Evolutionary conservation across 2,888 invertebrate genomes (phyloP).

Genomic region (Ophion slaviceki): DNA sequence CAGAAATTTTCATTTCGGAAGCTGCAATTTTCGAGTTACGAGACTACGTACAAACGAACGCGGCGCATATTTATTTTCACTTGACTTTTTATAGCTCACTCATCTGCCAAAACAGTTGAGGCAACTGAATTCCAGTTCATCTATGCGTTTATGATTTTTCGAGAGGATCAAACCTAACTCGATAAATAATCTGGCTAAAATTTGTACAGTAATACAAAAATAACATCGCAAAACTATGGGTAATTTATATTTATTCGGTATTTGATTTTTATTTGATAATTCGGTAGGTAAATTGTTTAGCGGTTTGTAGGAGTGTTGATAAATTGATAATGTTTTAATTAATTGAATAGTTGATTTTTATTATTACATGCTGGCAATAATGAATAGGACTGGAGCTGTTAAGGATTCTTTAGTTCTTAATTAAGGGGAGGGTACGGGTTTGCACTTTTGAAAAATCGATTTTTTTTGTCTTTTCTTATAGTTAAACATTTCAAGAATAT

Average conservation of each 20-base stretch:
- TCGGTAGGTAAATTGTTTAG: too few relatives aligned
- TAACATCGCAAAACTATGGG: background rate
- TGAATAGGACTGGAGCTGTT: too few relatives aligned
- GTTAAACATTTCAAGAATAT: too few relatives aligned
- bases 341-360: too few relatives aligned
- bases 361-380: too few relatives aligned
- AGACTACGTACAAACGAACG: constrained; percentile 6
- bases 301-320: too few relatives aligned
- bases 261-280: background rate
- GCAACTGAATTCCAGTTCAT: constrained; percentile 12
- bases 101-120: constrained; percentile 16
- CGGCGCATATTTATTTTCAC: constrained; percentile 42
- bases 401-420: too few relatives aligned
- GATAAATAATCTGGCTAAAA: background rate
- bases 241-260: background rate
- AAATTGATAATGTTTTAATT: too few relatives aligned
- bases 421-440: too few relatives aligned
- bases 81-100: constrained; percentile 21
- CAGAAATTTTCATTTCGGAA: constrained; percentile 11
- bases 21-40: constrained; percentile 14
- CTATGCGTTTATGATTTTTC: background rate
- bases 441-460: too few relatives aligned
- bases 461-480: too few relatives aligned
- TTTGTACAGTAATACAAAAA: background rate
- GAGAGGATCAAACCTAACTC: background rate